Percentiles rank a stretch among this genome's conserved stretches.
Evolutionary conservation across 37 sponge, comb jelly and placozoan genomes (phyloP).

Genomic region (Haliclona indistincta): DNA sequence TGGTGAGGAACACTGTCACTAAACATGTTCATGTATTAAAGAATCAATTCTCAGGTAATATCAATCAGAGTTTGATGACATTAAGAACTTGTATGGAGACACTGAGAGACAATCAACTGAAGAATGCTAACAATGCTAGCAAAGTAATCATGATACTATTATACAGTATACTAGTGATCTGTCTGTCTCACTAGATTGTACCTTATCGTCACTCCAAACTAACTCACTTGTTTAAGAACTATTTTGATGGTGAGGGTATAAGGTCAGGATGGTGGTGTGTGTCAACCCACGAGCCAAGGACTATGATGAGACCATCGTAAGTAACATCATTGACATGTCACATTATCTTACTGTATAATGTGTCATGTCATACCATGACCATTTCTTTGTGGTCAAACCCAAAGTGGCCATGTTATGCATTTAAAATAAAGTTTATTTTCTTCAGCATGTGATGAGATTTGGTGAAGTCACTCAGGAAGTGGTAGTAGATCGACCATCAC

Average conservation of each 20-base stretch:
- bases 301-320: slow-evolving; percentile 95
- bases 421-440: neutral
- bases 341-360: too few relatives aligned
- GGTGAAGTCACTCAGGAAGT: slow-evolving; percentile 99
- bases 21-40: neutral
- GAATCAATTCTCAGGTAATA: slow-evolving; percentile 52
- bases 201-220: slow-evolving; percentile 98
- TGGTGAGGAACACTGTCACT: slow-evolving; percentile 26
- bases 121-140: slow-evolving; percentile 60
- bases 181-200: slow-evolving; percentile 77
- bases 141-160: too few relatives aligned
- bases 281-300: slow-evolving; percentile 86
- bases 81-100: slow-evolving; percentile 96
- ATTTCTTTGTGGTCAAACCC: too few relatives aligned
- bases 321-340: too few relatives aligned
- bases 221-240: slow-evolving; percentile 97
- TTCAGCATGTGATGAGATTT: slow-evolving; percentile 96
- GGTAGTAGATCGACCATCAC: slow-evolving; percentile 65
- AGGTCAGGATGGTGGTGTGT: slow-evolving; percentile 95
- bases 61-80: slow-evolving; percentile 91
- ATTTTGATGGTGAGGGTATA: slow-evolving; percentile 97
- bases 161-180: neutral
- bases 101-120: slow-evolving; percentile 88
- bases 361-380: too few relatives aligned
- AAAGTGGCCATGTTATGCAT: too few relatives aligned